These are phyloP conservation scores for Balanococcus diminutus DNA, from an alignment of 2,888 invertebrate genomes.

Conservation along the genomic window DNA sequence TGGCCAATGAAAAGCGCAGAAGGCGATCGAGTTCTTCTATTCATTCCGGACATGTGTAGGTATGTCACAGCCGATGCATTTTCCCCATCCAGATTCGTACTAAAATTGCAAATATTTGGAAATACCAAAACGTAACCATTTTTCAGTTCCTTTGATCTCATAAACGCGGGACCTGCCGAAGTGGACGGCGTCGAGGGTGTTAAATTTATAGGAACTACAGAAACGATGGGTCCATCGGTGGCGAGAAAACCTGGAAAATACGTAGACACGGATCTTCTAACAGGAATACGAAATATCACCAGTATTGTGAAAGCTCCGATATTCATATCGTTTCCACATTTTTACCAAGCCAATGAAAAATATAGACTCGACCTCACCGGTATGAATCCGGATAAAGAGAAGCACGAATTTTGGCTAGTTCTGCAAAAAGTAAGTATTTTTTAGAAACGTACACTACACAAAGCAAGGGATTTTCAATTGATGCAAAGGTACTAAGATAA, in stretches of 20 bases:
- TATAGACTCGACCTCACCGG: conserved; percentile 61
- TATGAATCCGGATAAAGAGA: conserved; percentile 60
- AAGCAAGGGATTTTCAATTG: background rate
- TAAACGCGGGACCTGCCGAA: background rate
- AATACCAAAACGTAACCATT: background rate
- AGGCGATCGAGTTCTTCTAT: conserved; percentile 69
- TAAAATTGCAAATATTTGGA: background rate
- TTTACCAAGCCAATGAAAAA: conserved; percentile 61
- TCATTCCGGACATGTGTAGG: conserved; percentile 81
- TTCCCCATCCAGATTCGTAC: background rate
- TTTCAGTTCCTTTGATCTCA: conserved; percentile 12
- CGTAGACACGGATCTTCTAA: conserved; percentile 58
- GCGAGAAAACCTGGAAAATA: conserved; percentile 72
- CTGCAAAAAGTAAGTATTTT: conserved; percentile 72
- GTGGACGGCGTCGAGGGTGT: conserved; percentile 65
- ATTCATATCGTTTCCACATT: conserved; percentile 64
- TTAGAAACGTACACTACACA: background rate
- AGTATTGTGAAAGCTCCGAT: conserved; percentile 61
- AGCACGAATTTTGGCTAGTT: conserved; percentile 63
- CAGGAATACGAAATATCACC: conserved; percentile 60
- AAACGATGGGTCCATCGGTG: conserved; percentile 73
- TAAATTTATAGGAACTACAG: conserved; percentile 67
- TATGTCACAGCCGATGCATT: conserved; percentile 60
- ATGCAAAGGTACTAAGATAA: background rate
- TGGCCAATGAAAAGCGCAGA: conserved; percentile 72